Percentiles rank a stretch among this genome's conserved stretches.
phyloP scores from a whole-genome alignment of 2,113 vertebrate species.

The Macroglossus sobrinus region DNA sequence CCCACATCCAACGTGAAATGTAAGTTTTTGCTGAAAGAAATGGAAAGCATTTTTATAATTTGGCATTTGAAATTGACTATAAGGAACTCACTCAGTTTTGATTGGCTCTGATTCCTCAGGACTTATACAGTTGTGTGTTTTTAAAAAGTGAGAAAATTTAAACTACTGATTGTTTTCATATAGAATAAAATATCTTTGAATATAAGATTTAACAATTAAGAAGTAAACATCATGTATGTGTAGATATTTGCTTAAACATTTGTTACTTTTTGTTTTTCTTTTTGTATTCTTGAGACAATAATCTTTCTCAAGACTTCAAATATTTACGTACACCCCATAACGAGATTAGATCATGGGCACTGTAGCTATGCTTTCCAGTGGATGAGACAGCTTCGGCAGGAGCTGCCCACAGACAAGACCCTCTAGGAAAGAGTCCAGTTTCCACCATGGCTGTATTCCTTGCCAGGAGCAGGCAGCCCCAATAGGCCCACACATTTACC shows the following conservation, averaged over 20 bases:
- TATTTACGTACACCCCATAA: neutral
- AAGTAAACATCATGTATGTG: neutral
- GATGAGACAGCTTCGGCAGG: neutral
- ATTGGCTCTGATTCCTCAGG: neutral
- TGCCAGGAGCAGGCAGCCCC: no score
- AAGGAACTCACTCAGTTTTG: conserved; percentile 31
- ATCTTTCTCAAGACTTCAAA: neutral
- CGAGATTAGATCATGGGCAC: neutral
- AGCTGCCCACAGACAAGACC: neutral
- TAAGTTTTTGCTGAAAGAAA: conserved; percentile 12
- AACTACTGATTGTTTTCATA: neutral
- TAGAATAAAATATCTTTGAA: conserved; percentile 33
- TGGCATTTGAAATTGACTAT: neutral
- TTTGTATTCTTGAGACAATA: neutral
- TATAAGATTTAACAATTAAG: neutral
- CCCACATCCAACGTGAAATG: neutral
- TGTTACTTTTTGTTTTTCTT: neutral
- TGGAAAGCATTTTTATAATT: conserved; percentile 40
- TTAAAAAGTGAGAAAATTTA: conserved; percentile 25
- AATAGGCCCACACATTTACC: neutral
- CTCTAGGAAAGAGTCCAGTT: neutral
- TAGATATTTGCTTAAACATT: neutral
- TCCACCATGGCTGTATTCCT: neutral
- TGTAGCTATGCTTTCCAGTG: neutral
- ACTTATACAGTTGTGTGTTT: neutral